Base-by-base conservation (phyloP, 1,140 invertebrate genomes). In the Nephila pilipes region DNA sequence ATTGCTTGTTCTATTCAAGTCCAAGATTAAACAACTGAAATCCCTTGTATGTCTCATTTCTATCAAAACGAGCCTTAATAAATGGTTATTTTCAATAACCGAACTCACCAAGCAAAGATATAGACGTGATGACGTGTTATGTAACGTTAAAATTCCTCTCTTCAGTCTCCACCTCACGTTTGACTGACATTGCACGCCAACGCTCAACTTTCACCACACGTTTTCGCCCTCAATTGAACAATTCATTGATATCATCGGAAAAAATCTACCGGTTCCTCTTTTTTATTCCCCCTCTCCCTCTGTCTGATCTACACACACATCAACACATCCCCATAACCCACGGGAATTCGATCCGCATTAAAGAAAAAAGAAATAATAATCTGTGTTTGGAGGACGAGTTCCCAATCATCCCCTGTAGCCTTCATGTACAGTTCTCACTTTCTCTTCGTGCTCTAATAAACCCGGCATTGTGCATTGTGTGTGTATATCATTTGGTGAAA, bases 401-500 rank as follows among this genome's bases (percentile, higher is more conserved):
- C 69, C 69, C 69, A 75, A 75, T 75, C 69, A 75, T 75, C 29
- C 69, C 65, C 54, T 69, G 46, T 89, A 63, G 69, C 87, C 65
- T 79, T 79, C 69, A 57, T 79, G 46, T 81, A 55, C 38, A 20
- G 29, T 22, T 79, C 63, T 89, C 65, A 32, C 57, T 29, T 87
- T 63, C 85, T 60, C 36, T 87, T 32, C 87, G 87, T 36, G 87
- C 87, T 89, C 87, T 89, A 89, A 89, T 89, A 89, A 89, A 20
- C 69, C 87, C 87, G 87, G 65, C 69, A 89, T 89, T 89, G 87
- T 89, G 87, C 87, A 89, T 89, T 89, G 87, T 89, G 46, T 25
- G 32, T 36, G 20, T 58, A 25, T 65, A 89, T 63, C 65, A 20
- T 54, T 79, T 32, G 65, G 54, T 75, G 58, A 46, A 38, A 54